A percentile compares a stretch with the other conserved stretches of the same genome.
phyloP scores from a whole-genome alignment of 2,888 invertebrate genomes.

The Diarsia brunnea region DNA sequence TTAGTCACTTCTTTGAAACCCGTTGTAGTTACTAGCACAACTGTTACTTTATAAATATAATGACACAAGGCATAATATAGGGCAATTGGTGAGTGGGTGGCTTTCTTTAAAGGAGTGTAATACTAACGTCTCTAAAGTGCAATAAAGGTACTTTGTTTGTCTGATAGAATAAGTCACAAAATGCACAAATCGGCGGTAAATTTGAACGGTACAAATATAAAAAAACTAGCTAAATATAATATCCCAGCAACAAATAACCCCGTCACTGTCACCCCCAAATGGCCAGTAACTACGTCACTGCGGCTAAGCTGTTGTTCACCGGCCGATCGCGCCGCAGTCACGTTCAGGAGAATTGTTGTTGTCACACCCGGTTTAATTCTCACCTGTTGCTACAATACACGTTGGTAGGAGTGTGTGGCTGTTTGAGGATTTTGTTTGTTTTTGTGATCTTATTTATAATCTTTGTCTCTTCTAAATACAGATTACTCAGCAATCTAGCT shows the following conservation, averaged over 20 bases:
- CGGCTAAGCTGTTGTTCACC: neutral
- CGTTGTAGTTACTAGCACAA: no score
- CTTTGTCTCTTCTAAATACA: no score
- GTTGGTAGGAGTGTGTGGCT: neutral
- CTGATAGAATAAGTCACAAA: no score
- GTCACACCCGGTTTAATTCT: conserved; percentile 38
- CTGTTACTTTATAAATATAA: no score
- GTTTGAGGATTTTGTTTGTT: conserved; percentile 5
- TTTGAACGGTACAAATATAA: neutral
- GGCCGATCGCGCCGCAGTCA: conserved; percentile 22
- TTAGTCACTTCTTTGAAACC: no score
- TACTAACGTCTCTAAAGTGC: no score
- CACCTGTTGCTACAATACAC: conserved; percentile 57
- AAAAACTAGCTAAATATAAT: neutral
- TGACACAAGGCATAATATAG: neutral
- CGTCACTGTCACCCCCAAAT: neutral
- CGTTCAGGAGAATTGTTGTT: conserved; percentile 56
- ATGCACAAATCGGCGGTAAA: no score
- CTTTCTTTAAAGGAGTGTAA: no score
- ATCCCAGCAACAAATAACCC: neutral
- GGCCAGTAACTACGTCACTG: conserved; percentile 19
- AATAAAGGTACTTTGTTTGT: no score
- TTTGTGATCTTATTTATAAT: no score
- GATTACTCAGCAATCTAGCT: no score
- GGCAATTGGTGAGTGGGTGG: no score